Conservation (phyloP, 2,113 vertebrate species). For the Sarotherodon lohbergeri region DNA sequence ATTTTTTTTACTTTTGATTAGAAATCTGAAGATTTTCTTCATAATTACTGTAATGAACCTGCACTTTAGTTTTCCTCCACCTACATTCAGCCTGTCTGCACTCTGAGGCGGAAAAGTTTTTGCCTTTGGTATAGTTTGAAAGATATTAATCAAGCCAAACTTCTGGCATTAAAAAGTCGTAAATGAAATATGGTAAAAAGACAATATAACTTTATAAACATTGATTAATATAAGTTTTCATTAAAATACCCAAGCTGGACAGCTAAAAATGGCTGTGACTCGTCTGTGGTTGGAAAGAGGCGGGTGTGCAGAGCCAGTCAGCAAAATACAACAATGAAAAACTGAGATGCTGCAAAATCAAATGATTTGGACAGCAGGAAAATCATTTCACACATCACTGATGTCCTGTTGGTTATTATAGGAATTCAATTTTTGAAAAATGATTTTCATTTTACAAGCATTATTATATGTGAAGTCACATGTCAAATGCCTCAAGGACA, state of each 20-base stretch:
- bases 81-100: rapidly evolving
- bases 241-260: not conserved
- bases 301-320: not conserved
- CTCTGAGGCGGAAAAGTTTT: rapidly evolving
- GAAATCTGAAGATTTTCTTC: not conserved
- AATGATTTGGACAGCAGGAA: not conserved
- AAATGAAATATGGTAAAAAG: not conserved
- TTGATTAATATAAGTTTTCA: rapidly evolving
- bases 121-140: not conserved
- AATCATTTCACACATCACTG: not conserved
- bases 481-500: not conserved
- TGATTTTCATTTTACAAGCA: not conserved
- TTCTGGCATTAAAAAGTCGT: not conserved
- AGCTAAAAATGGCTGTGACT: not conserved
- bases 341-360: not conserved
- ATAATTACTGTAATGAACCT: not conserved
- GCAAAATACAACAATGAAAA: not conserved
- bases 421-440: no score
- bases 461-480: not conserved
- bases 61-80: rapidly evolving
- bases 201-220: not conserved
- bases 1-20: rapidly evolving
- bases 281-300: not conserved
- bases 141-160: not conserved
- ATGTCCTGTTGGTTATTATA: not conserved